A percentile compares a stretch with the other conserved stretches of the same genome.
phyloP scores from a whole-genome alignment of 2,113 vertebrate genomes.

The Furnarius figulus region DNA sequence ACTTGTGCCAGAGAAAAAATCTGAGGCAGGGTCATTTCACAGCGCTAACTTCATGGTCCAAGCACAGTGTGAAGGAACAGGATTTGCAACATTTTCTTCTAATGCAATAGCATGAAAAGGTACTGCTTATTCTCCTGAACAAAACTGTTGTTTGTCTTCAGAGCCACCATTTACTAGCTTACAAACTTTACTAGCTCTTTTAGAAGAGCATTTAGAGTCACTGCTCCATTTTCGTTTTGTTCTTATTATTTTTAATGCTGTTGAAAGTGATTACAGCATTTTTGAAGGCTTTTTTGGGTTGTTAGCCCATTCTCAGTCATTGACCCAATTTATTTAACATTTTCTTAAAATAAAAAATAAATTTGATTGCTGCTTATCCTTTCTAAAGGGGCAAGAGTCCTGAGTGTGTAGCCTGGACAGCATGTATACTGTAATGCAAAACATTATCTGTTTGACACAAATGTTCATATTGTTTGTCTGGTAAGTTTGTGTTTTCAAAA shows the following conservation, averaged over 20 bases:
- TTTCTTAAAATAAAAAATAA: not conserved
- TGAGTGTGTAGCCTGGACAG: not conserved
- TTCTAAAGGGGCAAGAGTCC: not conserved
- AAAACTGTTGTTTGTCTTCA: not conserved
- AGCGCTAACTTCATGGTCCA: not conserved
- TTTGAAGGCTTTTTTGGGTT: not conserved
- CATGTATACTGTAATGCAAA: not conserved
- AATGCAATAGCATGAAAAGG: not conserved
- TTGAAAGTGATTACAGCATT: not conserved
- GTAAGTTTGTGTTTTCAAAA: not conserved
- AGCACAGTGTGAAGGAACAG: not conserved
- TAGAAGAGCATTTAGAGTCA: not conserved
- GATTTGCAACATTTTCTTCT: not conserved
- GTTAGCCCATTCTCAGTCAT: not conserved
- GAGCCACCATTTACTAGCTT: not conserved
- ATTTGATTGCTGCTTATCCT: not conserved
- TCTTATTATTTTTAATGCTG: not conserved
- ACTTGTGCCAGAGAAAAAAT: not conserved
- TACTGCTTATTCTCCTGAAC: not conserved
- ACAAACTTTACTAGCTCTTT: not conserved
- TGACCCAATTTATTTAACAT: not conserved
- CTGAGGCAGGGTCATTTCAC: not conserved
- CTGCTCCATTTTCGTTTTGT: not conserved
- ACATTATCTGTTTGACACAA: not conserved
- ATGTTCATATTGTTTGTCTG: not conserved